Percentiles rank a stretch among this genome's conserved stretches.
Evolutionary conservation across 2,888 invertebrate species (phyloP).

Genomic region (Malacosoma neustria): DNA sequence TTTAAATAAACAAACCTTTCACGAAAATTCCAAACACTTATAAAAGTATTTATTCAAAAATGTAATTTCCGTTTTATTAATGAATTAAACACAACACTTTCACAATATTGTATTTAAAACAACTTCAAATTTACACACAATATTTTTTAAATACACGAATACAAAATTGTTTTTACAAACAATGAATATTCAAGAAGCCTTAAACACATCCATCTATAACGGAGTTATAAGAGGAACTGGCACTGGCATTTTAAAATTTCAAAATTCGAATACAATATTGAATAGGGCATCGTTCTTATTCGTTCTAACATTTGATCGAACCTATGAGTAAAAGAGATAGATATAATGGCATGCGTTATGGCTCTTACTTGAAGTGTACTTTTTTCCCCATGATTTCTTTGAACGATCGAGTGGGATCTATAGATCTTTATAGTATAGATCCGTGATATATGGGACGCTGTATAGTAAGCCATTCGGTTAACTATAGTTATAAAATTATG

Average conservation of each 20-base stretch:
- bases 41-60: too few species aligned
- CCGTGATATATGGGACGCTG: constrained; percentile 56
- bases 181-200: too few species aligned
- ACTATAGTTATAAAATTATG: constrained; percentile 20
- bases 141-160: too few species aligned
- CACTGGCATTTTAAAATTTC: constrained; percentile 6
- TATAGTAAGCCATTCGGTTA: constrained; percentile 37
- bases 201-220: too few species aligned
- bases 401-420: constrained; percentile 55
- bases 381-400: constrained; percentile 65
- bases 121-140: too few species aligned
- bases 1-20: too few species aligned
- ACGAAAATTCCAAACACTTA: too few species aligned
- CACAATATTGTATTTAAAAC: too few species aligned
- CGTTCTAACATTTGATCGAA: constrained; percentile 16
- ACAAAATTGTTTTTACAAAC: too few species aligned
- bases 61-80: too few species aligned
- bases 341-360: constrained; percentile 66
- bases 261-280: constrained; percentile 10
- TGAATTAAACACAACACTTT: too few species aligned
- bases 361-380: constrained; percentile 38
- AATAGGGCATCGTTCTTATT: constrained; percentile 40
- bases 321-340: constrained; percentile 26
- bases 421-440: constrained; percentile 44
- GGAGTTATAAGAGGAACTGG: too few species aligned